Conservation (phyloP, 2,797 vertebrate species). For the Cyprinella venusta region DNA sequence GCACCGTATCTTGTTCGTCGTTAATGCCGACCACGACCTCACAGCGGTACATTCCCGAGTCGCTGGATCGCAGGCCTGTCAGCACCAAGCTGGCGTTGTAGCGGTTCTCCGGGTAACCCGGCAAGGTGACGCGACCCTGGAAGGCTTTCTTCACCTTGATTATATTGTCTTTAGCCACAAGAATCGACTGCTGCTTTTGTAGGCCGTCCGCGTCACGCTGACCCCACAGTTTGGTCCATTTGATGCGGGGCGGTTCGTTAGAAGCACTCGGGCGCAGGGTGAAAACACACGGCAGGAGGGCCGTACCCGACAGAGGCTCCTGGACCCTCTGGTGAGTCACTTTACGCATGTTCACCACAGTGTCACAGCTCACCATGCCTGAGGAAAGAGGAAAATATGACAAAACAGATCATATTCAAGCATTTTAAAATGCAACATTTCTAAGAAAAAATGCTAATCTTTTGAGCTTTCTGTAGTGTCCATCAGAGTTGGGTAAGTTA, state of each 20-base stretch:
- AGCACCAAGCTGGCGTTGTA: constrained; percentile 89
- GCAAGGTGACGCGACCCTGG: constrained; percentile 87
- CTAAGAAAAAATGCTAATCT: not conserved
- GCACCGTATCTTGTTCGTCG: constrained; percentile 92
- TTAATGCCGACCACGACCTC: constrained; percentile 93
- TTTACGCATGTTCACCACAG: constrained; percentile 88
- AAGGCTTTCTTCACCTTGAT: constrained; percentile 93
- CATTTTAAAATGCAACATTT: not conserved
- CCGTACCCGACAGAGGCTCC: constrained; percentile 85
- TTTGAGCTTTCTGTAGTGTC: too few relatives aligned
- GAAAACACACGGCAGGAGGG: constrained; percentile 92
- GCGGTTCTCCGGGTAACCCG: constrained; percentile 82
- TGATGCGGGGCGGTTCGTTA: constrained; percentile 87
- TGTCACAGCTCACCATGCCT: constrained; percentile 77
- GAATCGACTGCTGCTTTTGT: constrained; percentile 85
- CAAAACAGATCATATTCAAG: not conserved
- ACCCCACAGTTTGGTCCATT: constrained; percentile 94
- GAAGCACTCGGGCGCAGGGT: constrained; percentile 75
- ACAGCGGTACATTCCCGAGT: constrained; percentile 93
- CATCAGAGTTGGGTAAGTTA: too few relatives aligned
- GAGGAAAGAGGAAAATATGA: constrained; percentile 21
- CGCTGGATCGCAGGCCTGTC: constrained; percentile 85
- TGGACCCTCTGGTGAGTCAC: constrained; percentile 81
- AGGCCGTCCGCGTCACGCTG: constrained; percentile 81
- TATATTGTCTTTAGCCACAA: constrained; percentile 93